Base-by-base conservation (phyloP, 2,113 vertebrate species). In the Camelus bactrianus region DNA sequence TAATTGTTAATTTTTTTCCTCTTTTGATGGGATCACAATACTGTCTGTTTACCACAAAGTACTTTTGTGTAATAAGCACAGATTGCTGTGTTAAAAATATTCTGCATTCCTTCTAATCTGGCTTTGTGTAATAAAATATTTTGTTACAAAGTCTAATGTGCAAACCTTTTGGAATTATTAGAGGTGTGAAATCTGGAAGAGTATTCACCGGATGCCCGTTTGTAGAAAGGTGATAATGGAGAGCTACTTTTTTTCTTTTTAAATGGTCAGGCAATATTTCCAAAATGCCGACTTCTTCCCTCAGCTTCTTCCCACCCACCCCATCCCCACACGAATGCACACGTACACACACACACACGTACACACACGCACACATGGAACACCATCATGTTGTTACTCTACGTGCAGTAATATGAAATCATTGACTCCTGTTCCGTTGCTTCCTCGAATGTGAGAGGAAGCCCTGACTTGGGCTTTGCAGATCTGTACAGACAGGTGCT, bases 21-120 rank as follows among this genome's bases (percentile, higher is more conserved):
- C 98, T 98, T 98, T 97, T 98, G 98, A 98, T 98, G 98, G 99
- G 98, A 98, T 98, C 98, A 99, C 99, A 99, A 99, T 99, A 99
- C 99, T 99, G 98, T 98, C 98, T 98, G 98, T 98, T 98, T 97
- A 99, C 98, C 98, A 99, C 98, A 98, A 99, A 98, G 98, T 98
- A 97, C 98, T 97, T 98, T 98, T 98, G 97, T 98, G 98, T 98
- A 98, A 98, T 98, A 98, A 98, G 97, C 98, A 98, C 98, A 98
- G 98, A 98, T 98, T 86, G 98, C 98, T 98, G 98, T 98, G 98
- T 98, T 98, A 99, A 98, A 99, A 99, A 99, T 99, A 99, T 98
- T 98, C 98, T 99, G 98, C 99, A 99, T 98, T 99, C 98, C 98
- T 98, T 98, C 98, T 98, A 97, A 98, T 98, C 98, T 98, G 97